These are phyloP conservation scores for Sphinx pinastri DNA, from an alignment of 2,888 invertebrate genomes.

Conservation along the genomic window DNA sequence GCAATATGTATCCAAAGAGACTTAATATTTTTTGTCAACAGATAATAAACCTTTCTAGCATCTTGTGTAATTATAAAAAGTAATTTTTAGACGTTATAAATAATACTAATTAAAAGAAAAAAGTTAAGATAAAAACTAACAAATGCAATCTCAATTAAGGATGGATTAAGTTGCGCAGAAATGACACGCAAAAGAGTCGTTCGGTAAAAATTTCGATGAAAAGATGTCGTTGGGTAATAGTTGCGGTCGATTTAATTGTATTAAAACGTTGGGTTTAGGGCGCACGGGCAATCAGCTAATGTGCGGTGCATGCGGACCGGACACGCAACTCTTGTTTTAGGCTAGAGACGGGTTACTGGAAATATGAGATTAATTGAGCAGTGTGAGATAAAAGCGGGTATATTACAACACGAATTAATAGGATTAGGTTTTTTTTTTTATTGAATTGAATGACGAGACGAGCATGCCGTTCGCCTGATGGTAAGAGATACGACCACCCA, in stretches of 20 bases:
- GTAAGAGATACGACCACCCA: too few species aligned
- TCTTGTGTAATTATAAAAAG: too few species aligned
- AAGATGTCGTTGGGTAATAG: conserved; percentile 77
- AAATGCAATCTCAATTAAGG: conserved; percentile 9
- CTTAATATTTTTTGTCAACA: too few species aligned
- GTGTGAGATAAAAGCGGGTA: too few species aligned
- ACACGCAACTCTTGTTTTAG: conserved; percentile 75
- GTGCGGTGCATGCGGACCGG: conserved; percentile 72
- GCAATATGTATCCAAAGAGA: too few species aligned
- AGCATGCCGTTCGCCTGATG: too few species aligned
- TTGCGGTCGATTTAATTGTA: conserved; percentile 80
- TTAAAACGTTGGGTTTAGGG: conserved; percentile 78
- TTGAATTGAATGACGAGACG: too few species aligned
- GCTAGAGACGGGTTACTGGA: conserved; percentile 48
- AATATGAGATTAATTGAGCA: not conserved
- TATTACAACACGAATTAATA: too few species aligned
- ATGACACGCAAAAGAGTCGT: conserved; percentile 78
- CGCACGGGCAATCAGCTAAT: conserved; percentile 81
- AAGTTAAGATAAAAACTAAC: not conserved
- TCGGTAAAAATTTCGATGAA: conserved; percentile 72
- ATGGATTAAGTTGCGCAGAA: conserved; percentile 39
- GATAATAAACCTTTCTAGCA: too few species aligned
- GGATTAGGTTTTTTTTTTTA: too few species aligned
- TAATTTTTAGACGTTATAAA: not conserved
- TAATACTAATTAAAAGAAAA: conserved; percentile 20